phyloP scores from a whole-genome alignment of 1,140 invertebrate genomes.

The Lasioglossum albipes region DNA sequence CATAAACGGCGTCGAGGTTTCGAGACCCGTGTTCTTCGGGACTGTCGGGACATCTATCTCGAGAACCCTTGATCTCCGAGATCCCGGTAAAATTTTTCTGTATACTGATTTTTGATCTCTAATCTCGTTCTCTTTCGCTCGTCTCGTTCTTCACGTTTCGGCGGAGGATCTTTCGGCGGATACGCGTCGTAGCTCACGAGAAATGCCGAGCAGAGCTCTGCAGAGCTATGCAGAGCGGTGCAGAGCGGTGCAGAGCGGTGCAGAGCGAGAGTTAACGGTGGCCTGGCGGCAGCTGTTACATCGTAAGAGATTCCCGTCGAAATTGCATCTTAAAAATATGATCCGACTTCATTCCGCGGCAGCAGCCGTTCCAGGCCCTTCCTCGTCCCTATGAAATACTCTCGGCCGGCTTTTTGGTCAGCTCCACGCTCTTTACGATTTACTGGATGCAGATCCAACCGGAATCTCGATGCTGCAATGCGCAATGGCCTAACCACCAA shows the following conservation, averaged over 20 bases:
- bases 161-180: slow-evolving; percentile 44
- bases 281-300: slow-evolving; percentile 66
- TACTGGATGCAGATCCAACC: no score
- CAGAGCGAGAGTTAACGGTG: slow-evolving; percentile 42
- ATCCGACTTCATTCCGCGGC: slow-evolving; percentile 70
- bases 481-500: no score
- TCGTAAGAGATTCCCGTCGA: slow-evolving; percentile 72
- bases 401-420: no score
- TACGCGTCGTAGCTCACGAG: slow-evolving; percentile 48
- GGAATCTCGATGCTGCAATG: no score
- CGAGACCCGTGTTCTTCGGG: no score
- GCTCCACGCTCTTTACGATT: no score
- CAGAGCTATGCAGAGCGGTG: slow-evolving; percentile 10
- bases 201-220: slow-evolving; percentile 21
- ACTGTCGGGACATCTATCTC: no score
- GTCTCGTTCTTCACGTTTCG: slow-evolving; percentile 40
- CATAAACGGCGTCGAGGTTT: no score
- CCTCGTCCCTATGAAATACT: neutral
- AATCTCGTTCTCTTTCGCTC: neutral
- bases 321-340: slow-evolving; percentile 78
- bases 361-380: slow-evolving; percentile 25
- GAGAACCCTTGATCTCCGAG: no score
- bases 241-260: slow-evolving; percentile 4
- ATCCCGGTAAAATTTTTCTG: no score
- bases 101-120: no score